A percentile compares a stretch with the other conserved stretches of the same genome.
Conservation (phyloP, 35 echinoderm and acorn worm species). For the Apostichopus californicus region DNA sequence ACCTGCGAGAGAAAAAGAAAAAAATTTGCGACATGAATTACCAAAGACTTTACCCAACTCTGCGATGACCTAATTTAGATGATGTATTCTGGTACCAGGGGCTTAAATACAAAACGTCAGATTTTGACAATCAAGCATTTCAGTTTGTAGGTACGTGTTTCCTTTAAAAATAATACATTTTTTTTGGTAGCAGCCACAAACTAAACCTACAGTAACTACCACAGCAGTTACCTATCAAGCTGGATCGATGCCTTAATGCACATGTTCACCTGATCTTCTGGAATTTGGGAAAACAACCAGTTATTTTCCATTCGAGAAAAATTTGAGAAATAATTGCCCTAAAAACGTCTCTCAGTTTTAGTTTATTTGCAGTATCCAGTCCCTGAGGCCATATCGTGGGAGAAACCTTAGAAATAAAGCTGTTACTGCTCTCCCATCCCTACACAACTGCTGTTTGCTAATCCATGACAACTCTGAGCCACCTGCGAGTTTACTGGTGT, state of each 20-base stretch:
- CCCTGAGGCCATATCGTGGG: neutral
- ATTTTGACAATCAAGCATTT: no score
- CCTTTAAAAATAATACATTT: no score
- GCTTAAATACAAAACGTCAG: no score
- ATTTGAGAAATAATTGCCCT: conserved; percentile 38
- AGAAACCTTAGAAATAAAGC: neutral
- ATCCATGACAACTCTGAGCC: neutral
- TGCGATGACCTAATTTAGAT: no score
- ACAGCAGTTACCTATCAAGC: no score
- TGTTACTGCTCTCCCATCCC: neutral
- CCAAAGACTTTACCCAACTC: no score
- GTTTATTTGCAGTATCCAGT: neutral
- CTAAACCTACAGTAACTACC: no score
- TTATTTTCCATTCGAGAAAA: conserved; percentile 16
- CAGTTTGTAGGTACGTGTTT: no score
- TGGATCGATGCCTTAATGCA: neutral
- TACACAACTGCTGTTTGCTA: neutral
- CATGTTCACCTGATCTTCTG: conserved; percentile 18
- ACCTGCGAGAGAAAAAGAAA: conserved; percentile 14
- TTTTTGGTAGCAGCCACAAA: no score
- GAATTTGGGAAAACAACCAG: neutral
- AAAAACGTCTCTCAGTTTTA: conserved; percentile 45
- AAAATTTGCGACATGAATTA: neutral
- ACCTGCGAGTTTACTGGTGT: conserved; percentile 10
- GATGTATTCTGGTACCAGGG: no score